phyloP scores from a whole-genome alignment of 2,888 invertebrate species.

The Chaitophorus viminalis region DNA sequence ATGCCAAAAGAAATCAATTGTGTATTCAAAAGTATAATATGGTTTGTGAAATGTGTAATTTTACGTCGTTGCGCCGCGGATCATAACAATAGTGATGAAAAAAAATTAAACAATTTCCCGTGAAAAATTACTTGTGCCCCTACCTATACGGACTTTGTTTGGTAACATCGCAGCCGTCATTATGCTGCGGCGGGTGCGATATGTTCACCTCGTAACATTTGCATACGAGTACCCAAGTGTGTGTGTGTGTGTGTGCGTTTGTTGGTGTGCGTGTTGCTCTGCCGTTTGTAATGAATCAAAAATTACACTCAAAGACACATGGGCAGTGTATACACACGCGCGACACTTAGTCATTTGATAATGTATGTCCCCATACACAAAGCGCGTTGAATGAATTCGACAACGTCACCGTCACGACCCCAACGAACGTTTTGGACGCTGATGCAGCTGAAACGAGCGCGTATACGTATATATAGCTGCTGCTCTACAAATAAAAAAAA shows the following conservation, averaged over 20 bases:
- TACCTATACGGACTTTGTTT: background rate
- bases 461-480: no score
- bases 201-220: background rate
- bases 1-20: background rate
- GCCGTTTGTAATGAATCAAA: conserved; percentile 23
- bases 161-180: background rate
- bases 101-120: background rate
- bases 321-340: background rate
- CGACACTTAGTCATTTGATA: background rate
- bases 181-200: background rate
- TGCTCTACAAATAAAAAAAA: background rate
- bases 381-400: conserved; percentile 8
- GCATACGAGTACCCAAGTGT: background rate
- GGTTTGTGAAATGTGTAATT: background rate
- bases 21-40: background rate
- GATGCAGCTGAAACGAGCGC: no score
- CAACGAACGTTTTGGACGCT: background rate
- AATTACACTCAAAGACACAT: conserved; percentile 25
- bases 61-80: background rate
- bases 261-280: background rate
- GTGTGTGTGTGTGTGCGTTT: no score
- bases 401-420: conserved; percentile 12
- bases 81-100: background rate
- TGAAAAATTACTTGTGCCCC: background rate
- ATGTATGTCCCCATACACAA: background rate